A percentile compares a stretch with the other conserved stretches of the same genome.
These are phyloP conservation scores for Anguilla japonica DNA, from an alignment of 2,113 vertebrate genomes.

Conservation along the genomic window DNA sequence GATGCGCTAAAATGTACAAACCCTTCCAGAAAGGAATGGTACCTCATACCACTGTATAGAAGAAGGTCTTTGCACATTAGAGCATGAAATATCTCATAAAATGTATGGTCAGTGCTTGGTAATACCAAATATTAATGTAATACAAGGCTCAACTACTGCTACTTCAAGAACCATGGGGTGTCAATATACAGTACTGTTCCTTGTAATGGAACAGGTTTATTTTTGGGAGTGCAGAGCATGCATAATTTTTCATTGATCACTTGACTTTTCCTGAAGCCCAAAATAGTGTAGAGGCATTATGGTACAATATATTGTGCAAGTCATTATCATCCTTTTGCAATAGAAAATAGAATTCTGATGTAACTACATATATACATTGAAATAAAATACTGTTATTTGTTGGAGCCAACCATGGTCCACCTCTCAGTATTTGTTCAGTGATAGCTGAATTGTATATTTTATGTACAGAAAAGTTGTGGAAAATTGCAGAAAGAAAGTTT, in stretches of 20 bases:
- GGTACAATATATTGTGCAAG: conserved; percentile 11
- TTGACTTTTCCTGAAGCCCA: conserved; percentile 33
- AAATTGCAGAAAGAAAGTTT: background rate
- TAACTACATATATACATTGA: no score
- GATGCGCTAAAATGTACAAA: no score
- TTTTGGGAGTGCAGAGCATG: background rate
- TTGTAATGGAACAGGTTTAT: conserved; percentile 17
- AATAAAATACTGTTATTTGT: no score
- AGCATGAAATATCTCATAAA: background rate
- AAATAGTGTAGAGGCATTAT: conserved; percentile 27
- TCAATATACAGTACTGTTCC: background rate
- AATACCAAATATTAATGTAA: background rate
- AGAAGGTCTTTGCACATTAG: background rate
- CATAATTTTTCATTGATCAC: conserved; percentile 20
- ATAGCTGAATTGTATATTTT: no score
- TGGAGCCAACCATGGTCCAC: no score
- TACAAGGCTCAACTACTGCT: background rate
- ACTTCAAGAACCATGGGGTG: background rate
- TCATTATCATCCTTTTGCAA: background rate
- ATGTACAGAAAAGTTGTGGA: no score
- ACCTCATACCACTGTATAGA: background rate
- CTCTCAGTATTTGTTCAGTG: background rate
- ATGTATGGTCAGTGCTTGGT: background rate
- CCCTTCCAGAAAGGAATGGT: background rate
- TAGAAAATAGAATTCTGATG: no score